Percentiles rank a stretch among this genome's conserved stretches.
Evolutionary conservation across 2,888 invertebrate species (phyloP).

Genomic region (Diarsia brunnea): DNA sequence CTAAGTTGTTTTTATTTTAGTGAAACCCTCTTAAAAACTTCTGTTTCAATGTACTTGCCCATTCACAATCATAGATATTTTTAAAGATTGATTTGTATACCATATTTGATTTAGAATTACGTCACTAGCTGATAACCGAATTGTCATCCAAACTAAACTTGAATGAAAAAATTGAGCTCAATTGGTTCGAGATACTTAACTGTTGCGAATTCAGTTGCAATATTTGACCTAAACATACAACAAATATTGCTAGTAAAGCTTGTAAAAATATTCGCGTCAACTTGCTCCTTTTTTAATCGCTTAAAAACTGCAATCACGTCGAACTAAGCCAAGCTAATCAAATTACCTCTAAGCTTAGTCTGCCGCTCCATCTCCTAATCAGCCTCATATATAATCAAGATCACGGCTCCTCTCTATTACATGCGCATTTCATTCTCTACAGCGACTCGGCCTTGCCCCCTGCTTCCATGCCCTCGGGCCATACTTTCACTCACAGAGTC

Average conservation of each 20-base stretch:
- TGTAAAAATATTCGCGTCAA: background rate
- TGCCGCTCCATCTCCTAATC: slow-evolving; percentile 29
- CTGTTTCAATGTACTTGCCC: no score
- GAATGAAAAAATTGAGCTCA: background rate
- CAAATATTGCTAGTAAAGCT: background rate
- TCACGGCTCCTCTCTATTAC: slow-evolving; percentile 48
- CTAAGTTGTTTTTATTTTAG: no score
- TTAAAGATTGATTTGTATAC: no score
- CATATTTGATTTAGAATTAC: background rate
- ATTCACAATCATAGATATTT: no score
- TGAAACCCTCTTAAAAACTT: no score
- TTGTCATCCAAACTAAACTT: background rate
- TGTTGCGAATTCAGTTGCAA: background rate
- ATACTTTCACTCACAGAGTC: slow-evolving; percentile 77
- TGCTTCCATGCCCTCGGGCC: slow-evolving; percentile 73
- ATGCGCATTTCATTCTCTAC: slow-evolving; percentile 55
- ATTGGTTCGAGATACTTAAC: background rate
- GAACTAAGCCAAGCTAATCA: slow-evolving; percentile 17
- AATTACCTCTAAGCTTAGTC: slow-evolving; percentile 24
- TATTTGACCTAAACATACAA: background rate
- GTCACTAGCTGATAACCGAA: background rate
- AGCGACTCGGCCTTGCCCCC: slow-evolving; percentile 64
- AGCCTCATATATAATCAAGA: slow-evolving; percentile 38
- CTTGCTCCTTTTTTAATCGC: background rate
- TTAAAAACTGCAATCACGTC: background rate